Percentiles rank a stretch among this genome's conserved stretches.
phyloP scores from a whole-genome alignment of 2,888 invertebrate genomes.

The Bellardia bayeri region DNA sequence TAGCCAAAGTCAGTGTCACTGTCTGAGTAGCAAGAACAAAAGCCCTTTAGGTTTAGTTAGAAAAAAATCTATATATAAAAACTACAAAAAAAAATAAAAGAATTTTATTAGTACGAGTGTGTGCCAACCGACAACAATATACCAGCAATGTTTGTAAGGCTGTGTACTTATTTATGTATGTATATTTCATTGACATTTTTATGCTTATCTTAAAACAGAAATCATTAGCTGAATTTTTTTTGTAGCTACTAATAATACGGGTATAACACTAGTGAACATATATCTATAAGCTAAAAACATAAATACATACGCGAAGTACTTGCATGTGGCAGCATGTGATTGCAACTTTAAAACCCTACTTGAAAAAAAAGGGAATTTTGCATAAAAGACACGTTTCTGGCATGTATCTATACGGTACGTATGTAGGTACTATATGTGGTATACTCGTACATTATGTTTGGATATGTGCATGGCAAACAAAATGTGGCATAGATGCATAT shows the following conservation, averaged over 20 bases:
- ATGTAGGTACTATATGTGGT: background rate
- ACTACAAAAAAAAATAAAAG: background rate
- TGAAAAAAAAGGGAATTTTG: constrained; percentile 55
- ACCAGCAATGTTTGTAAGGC: background rate
- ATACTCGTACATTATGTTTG: background rate
- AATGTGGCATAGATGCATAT: constrained; percentile 31
- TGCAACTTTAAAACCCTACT: constrained; percentile 54
- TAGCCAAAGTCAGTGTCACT: constrained; percentile 68
- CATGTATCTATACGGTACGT: constrained; percentile 38
- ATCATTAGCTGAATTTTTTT: constrained; percentile 66
- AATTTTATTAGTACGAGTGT: background rate
- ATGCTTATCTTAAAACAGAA: constrained; percentile 70
- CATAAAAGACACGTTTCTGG: constrained; percentile 72
- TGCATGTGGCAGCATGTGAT: constrained; percentile 3
- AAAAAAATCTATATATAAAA: constrained; percentile 1
- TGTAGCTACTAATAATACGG: constrained; percentile 50
- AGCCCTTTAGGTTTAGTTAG: constrained; percentile 35
- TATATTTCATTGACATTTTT: constrained; percentile 54
- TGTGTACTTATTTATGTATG: background rate
- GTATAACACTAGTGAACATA: constrained; percentile 34
- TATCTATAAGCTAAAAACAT: background rate
- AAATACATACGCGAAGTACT: background rate
- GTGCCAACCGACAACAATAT: background rate
- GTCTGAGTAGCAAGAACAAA: constrained; percentile 54
- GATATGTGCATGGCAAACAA: constrained; percentile 35